Conservation (phyloP, 2,113 vertebrate genomes). For the Microcebus griseorufus region DNA sequence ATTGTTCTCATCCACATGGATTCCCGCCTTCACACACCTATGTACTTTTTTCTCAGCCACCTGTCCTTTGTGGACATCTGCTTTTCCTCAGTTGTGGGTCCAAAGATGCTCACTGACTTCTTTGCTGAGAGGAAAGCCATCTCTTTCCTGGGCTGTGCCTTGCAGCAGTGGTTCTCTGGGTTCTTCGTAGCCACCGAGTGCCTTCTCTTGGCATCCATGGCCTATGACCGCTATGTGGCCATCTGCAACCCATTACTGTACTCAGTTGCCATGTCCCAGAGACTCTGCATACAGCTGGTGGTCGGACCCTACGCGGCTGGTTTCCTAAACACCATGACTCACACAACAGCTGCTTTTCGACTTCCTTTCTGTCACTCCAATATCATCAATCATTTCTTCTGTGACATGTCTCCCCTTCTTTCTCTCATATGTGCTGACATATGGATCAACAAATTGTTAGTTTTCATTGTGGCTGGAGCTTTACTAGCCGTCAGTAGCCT, state of each 20-base stretch:
- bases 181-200: constrained; percentile 55
- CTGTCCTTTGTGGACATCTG: constrained; percentile 66
- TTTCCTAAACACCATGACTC: constrained; percentile 57
- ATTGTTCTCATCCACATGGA: constrained; percentile 44
- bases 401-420: constrained; percentile 59
- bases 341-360: constrained; percentile 29
- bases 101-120: constrained; percentile 64
- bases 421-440: constrained; percentile 59
- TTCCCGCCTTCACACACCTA: constrained; percentile 57
- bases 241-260: constrained; percentile 48
- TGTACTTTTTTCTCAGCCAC: constrained; percentile 75
- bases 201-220: constrained; percentile 62
- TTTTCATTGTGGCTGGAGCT: constrained; percentile 56
- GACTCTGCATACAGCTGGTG: constrained; percentile 29
- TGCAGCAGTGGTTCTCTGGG: constrained; percentile 62
- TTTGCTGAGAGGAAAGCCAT: constrained; percentile 33
- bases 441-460: constrained; percentile 34
- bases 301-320: background rate
- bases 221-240: constrained; percentile 59
- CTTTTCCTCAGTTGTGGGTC: constrained; percentile 38
- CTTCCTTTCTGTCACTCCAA: constrained; percentile 61
- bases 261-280: background rate
- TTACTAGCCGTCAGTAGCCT: constrained; percentile 31
- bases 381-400: constrained; percentile 69
- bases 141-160: constrained; percentile 45